Conservation (phyloP, 2,888 invertebrate species). For the Bombylius major region DNA sequence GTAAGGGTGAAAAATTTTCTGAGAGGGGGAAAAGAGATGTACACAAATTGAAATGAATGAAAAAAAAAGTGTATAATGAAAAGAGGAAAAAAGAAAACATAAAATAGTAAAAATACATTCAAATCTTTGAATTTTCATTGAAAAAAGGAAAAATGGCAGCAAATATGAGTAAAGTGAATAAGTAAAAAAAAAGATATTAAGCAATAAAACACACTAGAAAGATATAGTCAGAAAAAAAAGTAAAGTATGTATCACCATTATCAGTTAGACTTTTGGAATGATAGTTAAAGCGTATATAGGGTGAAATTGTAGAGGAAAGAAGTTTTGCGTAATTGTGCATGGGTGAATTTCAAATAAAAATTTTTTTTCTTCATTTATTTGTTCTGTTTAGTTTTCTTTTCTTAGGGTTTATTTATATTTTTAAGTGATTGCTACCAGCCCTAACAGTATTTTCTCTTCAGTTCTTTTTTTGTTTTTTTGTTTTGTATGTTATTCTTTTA, state of each 20-base stretch:
- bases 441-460: neutral
- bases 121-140: neutral
- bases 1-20: too few relatives aligned
- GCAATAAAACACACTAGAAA: neutral
- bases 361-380: slow-evolving; percentile 6
- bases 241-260: neutral
- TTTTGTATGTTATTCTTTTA: neutral
- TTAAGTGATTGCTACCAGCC: neutral
- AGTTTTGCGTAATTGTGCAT: slow-evolving; percentile 13
- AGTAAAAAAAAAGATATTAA: neutral
- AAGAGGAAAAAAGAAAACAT: too few relatives aligned
- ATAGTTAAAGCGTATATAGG: neutral
- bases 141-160: neutral
- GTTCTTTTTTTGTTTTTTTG: neutral
- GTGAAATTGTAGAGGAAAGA: neutral
- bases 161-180: neutral
- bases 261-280: neutral
- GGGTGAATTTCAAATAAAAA: slow-evolving; percentile 12
- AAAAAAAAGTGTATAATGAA: too few relatives aligned
- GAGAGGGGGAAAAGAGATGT: too few relatives aligned
- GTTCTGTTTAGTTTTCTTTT: neutral
- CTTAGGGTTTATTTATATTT: neutral
- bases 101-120: neutral
- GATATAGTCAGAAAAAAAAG: neutral
- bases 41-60: too few relatives aligned